Evolutionary conservation across 1,140 invertebrate genomes (phyloP), one percentile per base, ranked within the genome.

Genomic region (Drosophila sulfurigaster): DNA sequence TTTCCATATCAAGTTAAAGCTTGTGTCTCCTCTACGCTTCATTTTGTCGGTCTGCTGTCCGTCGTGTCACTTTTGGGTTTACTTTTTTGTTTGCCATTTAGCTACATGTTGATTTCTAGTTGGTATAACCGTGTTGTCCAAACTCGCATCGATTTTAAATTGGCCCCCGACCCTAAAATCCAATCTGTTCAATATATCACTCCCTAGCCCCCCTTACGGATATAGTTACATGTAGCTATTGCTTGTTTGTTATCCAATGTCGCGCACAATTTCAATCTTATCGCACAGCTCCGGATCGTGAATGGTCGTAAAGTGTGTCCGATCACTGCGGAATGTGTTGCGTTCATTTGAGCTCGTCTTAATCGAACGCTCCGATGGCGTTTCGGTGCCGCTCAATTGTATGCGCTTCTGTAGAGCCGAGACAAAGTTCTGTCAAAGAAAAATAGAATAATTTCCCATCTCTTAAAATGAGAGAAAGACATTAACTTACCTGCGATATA

Each of bases 241-340:
- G 75, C 87, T 91, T 92, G 91, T 91, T 92, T 92, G 91, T 92
- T 92, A 92, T 92, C 91, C 92, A 91, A 92, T 80, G 78, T 92
- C 92, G 69, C 92, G 82, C 28, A 91, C 91, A 56, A 92, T 91
- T 72, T 92, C 91, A 41, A 92, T 92, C 78, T 92, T 92, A 54
- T 92, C 92, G 81, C 82, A 91, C 75, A 92, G 76, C 52, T 92
- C 92, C 43, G 93, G 91, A 79, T 91, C 83, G 57, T 89, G 85
- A 93, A 94, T 92, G 62, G 94, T 94, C 5, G 94, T 94, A 72
- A 95, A 93, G 76, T 95, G 96, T 20, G 96, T 96, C 7, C 96
- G 94, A 92, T 97, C 96, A 45, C 95, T 96, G 86, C 96, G 95
- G 57, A 96, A 93, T 0, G 96, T 96, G 78, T 95, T 96, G 78